Base-by-base conservation (phyloP, 2,797 vertebrate genomes). In the Sebastes paucispinis region DNA sequence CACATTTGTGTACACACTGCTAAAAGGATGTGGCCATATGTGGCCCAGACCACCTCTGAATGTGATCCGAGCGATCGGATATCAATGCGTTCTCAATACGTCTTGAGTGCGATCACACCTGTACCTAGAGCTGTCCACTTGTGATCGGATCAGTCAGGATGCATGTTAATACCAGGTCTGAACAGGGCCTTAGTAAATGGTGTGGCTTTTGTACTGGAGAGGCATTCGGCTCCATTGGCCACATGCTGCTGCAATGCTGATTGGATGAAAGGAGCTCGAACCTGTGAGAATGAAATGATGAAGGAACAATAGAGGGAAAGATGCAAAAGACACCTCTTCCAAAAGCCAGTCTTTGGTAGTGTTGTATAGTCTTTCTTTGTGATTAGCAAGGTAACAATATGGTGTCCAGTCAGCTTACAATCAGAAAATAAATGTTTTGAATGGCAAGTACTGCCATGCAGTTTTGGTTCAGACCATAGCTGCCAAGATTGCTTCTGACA, bases 221-320 rank as follows among this genome's bases (percentile, higher is more conserved):
- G 73, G 20, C 58, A 9, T 75, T 77, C 71, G n/a, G 20, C 59
- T 65, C 14, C 25, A 25, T 13, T 43, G 5, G 22, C 4, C 9
- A 2, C 63, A 29, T 16, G 34, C n/a, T 52, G 25, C 43, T 57
- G 50, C 9, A n/a, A n/a, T 54, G 20, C 50, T n/a, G 60, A 54
- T 16, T 71, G 12, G 50, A 67, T 73, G 63, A 73, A 50, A 9
- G 39, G 4, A 52, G 31, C 22, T 31, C 36, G 14, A 68, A 74
- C 31, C 67, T 27, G 34, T 54, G 14, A 70, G 27, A 70, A 64
- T 70, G 9, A 71, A 71, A 80, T 39, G 54, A 73, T 64, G 55
- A 73, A 59, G 13, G 66, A 34, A 59, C 20, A 82, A 77, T 75
- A 66, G 16, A 71, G 24, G 5, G 58, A 62, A 27, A 27, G 58